These are phyloP conservation scores for Protaetia brevitarsis DNA, from an alignment of 1,140 invertebrate genomes.

Conservation along the genomic window DNA sequence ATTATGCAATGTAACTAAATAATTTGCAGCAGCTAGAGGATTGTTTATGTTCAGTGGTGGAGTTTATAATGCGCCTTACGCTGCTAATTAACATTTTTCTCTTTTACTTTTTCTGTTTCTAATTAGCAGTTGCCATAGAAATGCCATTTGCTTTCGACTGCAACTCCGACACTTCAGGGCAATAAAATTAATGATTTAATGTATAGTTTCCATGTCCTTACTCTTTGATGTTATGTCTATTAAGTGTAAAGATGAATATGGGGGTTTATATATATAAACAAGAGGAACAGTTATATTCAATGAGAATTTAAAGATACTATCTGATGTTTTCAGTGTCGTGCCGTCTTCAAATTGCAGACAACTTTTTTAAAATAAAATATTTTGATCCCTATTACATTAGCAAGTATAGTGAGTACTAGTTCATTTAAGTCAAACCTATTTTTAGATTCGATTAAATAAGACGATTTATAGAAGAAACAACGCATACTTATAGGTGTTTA, in stretches of 20 bases:
- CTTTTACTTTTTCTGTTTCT: neutral
- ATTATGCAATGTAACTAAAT: neutral
- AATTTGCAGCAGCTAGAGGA: constrained; percentile 3
- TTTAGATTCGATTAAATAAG: too few species aligned
- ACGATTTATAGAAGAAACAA: too few species aligned
- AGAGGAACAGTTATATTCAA: neutral
- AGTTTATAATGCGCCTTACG: constrained; percentile 8
- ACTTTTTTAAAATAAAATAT: too few species aligned
- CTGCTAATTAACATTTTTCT: constrained; percentile 6
- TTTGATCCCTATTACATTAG: too few species aligned
- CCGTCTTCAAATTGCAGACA: too few species aligned
- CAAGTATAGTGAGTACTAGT: too few species aligned
- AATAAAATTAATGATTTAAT: constrained; percentile 16
- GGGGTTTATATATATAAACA: neutral
- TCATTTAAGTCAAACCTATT: too few species aligned
- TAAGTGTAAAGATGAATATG: neutral
- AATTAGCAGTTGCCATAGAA: neutral
- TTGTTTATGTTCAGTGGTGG: neutral
- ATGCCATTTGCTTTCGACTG: neutral
- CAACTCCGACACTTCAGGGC: neutral
- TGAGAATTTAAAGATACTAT: neutral
- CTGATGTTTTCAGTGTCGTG: too few species aligned
- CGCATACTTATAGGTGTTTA: too few species aligned
- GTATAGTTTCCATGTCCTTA: neutral
- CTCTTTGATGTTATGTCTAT: neutral